These are phyloP conservation scores for Eurosta solidaginis DNA, from an alignment of 1,140 invertebrate genomes.

Conservation along the genomic window DNA sequence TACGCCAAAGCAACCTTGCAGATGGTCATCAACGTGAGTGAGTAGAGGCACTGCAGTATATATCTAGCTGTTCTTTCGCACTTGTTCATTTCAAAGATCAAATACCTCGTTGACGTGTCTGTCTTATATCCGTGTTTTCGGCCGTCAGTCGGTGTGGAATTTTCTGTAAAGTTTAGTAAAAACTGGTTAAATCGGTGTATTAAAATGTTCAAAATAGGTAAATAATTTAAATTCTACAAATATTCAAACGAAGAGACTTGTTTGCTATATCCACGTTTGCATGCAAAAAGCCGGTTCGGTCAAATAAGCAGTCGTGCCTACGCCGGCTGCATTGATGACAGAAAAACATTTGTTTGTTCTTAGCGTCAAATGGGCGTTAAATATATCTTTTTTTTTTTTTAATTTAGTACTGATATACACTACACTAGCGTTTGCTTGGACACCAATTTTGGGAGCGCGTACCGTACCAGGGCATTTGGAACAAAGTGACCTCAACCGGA, in stretches of 20 bases:
- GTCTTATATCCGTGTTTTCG: not conserved
- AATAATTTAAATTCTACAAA: conserved; percentile 13
- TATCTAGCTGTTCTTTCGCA: not conserved
- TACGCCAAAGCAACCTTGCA: no score
- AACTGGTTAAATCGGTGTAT: conserved; percentile 9
- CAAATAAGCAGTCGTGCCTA: no score
- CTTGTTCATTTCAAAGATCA: not conserved
- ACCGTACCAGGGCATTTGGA: conserved; percentile 52
- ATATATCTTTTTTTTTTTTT: no score
- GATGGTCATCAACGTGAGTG: no score
- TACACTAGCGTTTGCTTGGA: not conserved
- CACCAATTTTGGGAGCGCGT: conserved; percentile 41
- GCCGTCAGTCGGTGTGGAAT: not conserved
- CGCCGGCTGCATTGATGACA: no score
- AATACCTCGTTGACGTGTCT: conserved; percentile 33
- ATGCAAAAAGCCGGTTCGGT: no score
- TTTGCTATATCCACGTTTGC: no score
- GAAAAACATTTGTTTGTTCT: no score
- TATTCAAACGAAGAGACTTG: no score
- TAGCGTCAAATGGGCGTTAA: no score
- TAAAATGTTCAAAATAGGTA: conserved; percentile 50
- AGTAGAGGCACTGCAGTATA: not conserved
- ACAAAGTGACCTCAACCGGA: conserved; percentile 48
- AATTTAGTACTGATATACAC: conserved; percentile 31
- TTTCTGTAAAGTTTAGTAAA: not conserved